Percentiles rank a stretch among this genome's conserved stretches.
Evolutionary conservation across 2,113 vertebrate species (phyloP).

Genomic region (Vicugna pacos): DNA sequence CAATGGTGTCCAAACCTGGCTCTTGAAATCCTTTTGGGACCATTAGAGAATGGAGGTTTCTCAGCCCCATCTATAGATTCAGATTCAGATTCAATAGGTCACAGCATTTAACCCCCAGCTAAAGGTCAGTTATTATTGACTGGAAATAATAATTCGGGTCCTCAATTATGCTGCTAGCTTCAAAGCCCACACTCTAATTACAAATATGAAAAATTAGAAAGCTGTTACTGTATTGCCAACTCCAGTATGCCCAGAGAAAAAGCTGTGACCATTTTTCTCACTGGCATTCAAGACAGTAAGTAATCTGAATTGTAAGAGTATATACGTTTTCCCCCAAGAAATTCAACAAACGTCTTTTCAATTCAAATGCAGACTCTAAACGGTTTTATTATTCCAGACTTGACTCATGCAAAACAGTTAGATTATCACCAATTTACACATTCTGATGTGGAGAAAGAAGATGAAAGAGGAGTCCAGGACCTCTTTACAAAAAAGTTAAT

Average conservation of each 20-base stretch:
- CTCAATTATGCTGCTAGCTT: slow-evolving; percentile 16
- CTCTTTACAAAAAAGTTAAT: not conserved
- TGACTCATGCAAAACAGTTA: not conserved
- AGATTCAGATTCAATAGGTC: not conserved
- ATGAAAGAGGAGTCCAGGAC: not conserved
- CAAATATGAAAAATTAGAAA: slow-evolving; percentile 35
- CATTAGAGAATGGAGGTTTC: slow-evolving; percentile 3
- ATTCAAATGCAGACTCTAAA: slow-evolving; percentile 1
- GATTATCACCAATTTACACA: not conserved
- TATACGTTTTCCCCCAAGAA: not conserved
- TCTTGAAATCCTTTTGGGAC: not conserved
- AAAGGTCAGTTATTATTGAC: not conserved
- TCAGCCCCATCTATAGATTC: not conserved
- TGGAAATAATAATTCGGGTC: slow-evolving; percentile 3
- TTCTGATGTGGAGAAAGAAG: not conserved
- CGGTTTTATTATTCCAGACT: slow-evolving; percentile 26
- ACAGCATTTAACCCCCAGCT: not conserved
- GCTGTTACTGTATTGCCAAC: slow-evolving; percentile 1
- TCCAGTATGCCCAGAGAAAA: slow-evolving; percentile 29
- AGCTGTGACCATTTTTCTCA: slow-evolving; percentile 20
- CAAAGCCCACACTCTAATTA: slow-evolving; percentile 38
- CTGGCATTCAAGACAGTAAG: slow-evolving; percentile 9
- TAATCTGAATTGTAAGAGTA: slow-evolving; percentile 29
- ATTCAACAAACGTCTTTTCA: slow-evolving; percentile 54
- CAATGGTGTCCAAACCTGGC: not conserved